A percentile compares a stretch with the other conserved stretches of the same genome.
These are phyloP conservation scores for Triops longicaudatus DNA, from an alignment of 1,140 invertebrate species.

Conservation along the genomic window DNA sequence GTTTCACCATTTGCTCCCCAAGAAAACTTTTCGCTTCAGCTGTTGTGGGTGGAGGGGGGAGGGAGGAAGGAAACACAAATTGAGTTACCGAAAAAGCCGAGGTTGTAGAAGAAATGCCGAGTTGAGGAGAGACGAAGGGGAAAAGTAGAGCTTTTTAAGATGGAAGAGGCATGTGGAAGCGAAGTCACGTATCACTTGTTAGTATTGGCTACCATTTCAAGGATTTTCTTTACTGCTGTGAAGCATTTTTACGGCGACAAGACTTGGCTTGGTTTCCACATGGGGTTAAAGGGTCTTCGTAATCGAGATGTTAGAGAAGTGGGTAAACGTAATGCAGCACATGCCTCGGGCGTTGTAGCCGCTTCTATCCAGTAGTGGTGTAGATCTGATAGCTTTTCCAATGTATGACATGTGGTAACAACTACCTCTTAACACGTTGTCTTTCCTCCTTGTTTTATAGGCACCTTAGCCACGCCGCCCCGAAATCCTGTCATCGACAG, in stretches of 20 bases:
- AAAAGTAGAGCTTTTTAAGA: background rate
- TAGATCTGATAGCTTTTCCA: background rate
- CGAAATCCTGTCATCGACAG: slow-evolving; percentile 72
- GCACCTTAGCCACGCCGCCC: slow-evolving; percentile 24
- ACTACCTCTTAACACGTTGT: background rate
- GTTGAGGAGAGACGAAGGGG: background rate
- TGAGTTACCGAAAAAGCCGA: background rate
- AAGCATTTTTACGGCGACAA: background rate
- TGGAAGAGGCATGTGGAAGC: background rate
- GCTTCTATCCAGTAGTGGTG: background rate
- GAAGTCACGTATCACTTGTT: background rate
- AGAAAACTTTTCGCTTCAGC: background rate
- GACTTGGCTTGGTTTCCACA: background rate
- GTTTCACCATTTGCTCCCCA: background rate
- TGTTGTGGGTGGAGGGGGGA: too few relatives aligned
- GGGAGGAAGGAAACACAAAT: too few relatives aligned
- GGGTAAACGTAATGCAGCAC: background rate
- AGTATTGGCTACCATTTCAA: background rate
- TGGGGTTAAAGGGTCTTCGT: background rate
- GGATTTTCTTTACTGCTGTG: background rate
- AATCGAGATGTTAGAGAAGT: background rate
- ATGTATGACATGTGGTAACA: background rate
- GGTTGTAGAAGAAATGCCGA: background rate
- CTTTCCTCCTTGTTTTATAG: background rate
- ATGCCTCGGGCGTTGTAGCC: background rate